Evolutionary conservation across 2,888 invertebrate genomes (phyloP), one percentile per base, ranked within the genome.

Genomic region (Priocnemis perturbator): DNA sequence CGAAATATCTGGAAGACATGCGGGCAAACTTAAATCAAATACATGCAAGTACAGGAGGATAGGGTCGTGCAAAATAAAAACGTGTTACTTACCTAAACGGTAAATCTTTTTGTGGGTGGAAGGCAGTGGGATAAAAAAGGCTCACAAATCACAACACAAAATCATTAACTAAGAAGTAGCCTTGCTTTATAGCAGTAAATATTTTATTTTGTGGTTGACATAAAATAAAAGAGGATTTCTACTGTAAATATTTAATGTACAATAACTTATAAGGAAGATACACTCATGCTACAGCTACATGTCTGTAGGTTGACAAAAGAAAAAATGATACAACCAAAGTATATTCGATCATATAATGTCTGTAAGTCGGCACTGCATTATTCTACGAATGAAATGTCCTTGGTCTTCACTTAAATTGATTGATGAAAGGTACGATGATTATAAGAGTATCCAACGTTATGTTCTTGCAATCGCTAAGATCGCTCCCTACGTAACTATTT

Each of bases 281-380:
- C 79, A 82, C 82, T 70, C 85, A 85, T 85, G 85, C 85, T 80
- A 85, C 75, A 73, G 73, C 79, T 83, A 82, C 75, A 71, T 74
- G 62, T 64, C 64, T 72, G 55, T 67, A 64, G 52, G 72, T 37
- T 81, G 50, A 70, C 58, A 72, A 72, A 79, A 69, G 59, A 76
- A 67, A 71, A 73, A 76, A 72, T 67, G 59, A 68, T 79, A 78
- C 62, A 79, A 75, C 57, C 19, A 23, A 67, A 47, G 60, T 64
- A 59, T 61, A 61, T 67, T 37, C 37, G 44, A 58, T 62, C 21
- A 52, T 52, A 69, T 67, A 65, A 52, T 69, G 48, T 20, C 11
- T 53, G 57, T 57, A 17, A 11, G 37, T 67, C n/a, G 17, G 45
- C 47, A 48, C 60, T 48, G 48, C 11, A 48, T 45, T 23, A 60